phyloP scores from a whole-genome alignment of 2,888 invertebrate genomes.

The Andrena fulva region DNA sequence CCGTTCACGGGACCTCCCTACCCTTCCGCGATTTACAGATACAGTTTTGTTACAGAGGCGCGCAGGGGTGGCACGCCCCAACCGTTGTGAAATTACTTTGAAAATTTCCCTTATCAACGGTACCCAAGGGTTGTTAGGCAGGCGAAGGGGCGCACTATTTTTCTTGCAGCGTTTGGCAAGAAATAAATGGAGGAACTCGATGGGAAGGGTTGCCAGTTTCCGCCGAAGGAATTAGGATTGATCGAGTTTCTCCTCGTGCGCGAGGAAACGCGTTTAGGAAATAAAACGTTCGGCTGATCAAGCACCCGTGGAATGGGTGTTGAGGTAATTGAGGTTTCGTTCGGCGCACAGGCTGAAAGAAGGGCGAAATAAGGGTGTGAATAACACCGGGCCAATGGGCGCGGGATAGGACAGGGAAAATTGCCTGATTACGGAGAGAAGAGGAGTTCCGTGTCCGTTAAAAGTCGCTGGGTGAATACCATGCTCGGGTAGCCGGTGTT shows the following conservation, averaged over 20 bases:
- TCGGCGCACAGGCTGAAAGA: constrained; percentile 1
- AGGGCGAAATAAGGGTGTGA: constrained; percentile 35
- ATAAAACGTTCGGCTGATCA: constrained; percentile 45
- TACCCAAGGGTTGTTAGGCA: background rate
- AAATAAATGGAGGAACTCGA: constrained; percentile 38
- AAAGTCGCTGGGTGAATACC: constrained; percentile 5
- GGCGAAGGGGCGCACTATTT: background rate
- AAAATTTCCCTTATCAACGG: background rate
- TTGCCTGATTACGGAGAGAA: constrained; percentile 38
- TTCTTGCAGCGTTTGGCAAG: background rate
- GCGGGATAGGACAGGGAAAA: constrained; percentile 28
- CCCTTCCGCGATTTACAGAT: background rate
- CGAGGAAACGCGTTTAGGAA: constrained; percentile 27
- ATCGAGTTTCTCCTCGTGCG: constrained; percentile 27
- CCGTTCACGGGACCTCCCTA: background rate
- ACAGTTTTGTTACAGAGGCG: background rate
- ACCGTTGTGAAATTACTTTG: background rate
- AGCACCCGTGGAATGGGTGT: constrained; percentile 40
- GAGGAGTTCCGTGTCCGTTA: constrained; percentile 14
- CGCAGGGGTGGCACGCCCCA: background rate
- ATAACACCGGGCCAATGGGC: constrained; percentile 25
- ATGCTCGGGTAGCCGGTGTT: constrained; percentile 28
- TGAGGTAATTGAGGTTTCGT: constrained; percentile 42
- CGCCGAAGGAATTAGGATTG: constrained; percentile 20
- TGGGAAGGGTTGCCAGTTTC: constrained; percentile 3